Percentiles rank a stretch among this genome's conserved stretches.
Evolutionary conservation across 2,113 vertebrate species (phyloP).

Genomic region (Odontesthes bonariensis): DNA sequence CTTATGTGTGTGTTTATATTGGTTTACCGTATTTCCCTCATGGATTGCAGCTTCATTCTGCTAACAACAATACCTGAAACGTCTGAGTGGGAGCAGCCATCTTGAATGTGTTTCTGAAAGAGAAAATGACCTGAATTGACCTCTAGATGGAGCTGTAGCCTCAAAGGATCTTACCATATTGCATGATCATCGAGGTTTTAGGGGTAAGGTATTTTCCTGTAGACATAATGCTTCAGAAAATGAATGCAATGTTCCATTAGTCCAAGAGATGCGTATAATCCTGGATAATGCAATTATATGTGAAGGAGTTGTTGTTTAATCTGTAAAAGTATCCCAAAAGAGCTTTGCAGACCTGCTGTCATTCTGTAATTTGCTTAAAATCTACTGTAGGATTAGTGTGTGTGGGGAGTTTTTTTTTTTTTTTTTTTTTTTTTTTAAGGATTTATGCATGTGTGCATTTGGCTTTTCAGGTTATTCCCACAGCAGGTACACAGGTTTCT

Average conservation of each 20-base stretch:
- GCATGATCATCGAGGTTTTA: background rate
- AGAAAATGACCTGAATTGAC: background rate
- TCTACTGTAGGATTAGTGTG: slow-evolving; percentile 2
- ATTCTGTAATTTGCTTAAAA: slow-evolving; percentile 1
- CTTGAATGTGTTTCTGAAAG: slow-evolving; percentile 31
- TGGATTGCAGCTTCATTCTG: slow-evolving; percentile 18
- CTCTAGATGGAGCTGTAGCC: slow-evolving; percentile 51
- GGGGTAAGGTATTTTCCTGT: background rate
- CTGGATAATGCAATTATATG: background rate
- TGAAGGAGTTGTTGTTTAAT: background rate
- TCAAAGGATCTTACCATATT: background rate
- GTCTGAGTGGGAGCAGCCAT: slow-evolving; percentile 65
- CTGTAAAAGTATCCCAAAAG: background rate
- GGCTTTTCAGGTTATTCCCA: slow-evolving; percentile 12
- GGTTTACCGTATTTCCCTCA: slow-evolving; percentile 35
- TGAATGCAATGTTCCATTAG: background rate
- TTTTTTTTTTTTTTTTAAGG: background rate
- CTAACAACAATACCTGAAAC: background rate
- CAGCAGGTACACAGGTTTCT: background rate
- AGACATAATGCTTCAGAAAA: background rate
- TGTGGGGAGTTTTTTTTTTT: background rate
- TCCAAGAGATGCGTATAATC: background rate
- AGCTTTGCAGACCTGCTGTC: slow-evolving; percentile 3
- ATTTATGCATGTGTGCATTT: slow-evolving; percentile 27
- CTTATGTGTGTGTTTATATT: background rate